Conservation (phyloP, 2,797 vertebrate genomes). For the Rachycentron canadum region DNA sequence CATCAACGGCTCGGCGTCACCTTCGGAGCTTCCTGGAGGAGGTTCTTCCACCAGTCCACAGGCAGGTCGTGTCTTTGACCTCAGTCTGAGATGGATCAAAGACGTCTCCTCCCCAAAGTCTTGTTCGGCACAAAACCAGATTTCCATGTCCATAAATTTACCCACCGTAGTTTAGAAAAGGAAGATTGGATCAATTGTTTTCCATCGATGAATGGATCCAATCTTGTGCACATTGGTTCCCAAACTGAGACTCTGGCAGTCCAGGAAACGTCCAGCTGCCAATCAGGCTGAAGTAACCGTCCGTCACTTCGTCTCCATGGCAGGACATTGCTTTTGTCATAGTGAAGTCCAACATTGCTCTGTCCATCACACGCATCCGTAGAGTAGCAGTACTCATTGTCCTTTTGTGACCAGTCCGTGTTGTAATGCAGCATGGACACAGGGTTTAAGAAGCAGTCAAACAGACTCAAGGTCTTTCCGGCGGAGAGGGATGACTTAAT, state of each 20-base stretch:
- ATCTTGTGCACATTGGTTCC: conserved; percentile 1
- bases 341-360: conserved; percentile 26
- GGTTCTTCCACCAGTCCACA: conserved; percentile 23
- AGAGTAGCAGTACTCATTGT: conserved; percentile 1
- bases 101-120: conserved; percentile 6
- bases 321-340: conserved; percentile 37
- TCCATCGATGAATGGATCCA: conserved; percentile 21
- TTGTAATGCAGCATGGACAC: conserved; percentile 73
- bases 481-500: conserved; percentile 10
- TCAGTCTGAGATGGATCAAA: conserved; percentile 1
- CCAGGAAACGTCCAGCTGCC: conserved; percentile 20
- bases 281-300: not conserved
- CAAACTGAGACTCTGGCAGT: not conserved
- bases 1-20: conserved; percentile 65
- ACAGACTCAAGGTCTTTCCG: conserved; percentile 12
- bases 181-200: not conserved
- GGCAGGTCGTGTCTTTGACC: not conserved
- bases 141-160: conserved; percentile 1
- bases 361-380: conserved; percentile 12
- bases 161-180: conserved; percentile 27
- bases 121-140: conserved; percentile 14
- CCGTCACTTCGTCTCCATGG: conserved; percentile 1
- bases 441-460: conserved; percentile 54
- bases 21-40: conserved; percentile 32
- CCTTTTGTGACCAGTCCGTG: conserved; percentile 14